Percentiles rank a stretch among this genome's conserved stretches.
Evolutionary conservation across 2,797 vertebrate genomes (phyloP).

Genomic region (Hemitrygon akajei): DNA sequence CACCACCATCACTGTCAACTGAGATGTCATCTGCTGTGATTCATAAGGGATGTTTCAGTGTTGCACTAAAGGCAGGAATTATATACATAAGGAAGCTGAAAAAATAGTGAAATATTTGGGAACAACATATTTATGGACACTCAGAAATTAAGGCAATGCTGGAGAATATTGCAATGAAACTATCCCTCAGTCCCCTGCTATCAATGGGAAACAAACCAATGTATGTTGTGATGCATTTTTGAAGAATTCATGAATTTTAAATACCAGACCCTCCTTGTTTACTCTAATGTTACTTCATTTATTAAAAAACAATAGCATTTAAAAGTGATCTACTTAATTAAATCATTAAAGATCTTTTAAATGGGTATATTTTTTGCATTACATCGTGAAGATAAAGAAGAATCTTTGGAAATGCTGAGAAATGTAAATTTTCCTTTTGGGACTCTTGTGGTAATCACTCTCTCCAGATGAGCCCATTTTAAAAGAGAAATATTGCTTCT

Average conservation of each 20-base stretch:
- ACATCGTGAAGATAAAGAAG: background rate
- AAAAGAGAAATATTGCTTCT: background rate
- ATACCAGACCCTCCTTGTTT: background rate
- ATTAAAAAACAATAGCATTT: background rate
- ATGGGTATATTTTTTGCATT: background rate
- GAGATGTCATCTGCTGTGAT: background rate
- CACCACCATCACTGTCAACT: background rate
- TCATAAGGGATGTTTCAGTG: background rate
- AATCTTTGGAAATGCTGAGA: background rate
- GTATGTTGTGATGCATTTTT: background rate
- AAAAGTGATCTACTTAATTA: conserved; percentile 19
- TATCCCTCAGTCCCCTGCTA: background rate
- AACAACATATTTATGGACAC: background rate
- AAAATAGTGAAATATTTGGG: background rate
- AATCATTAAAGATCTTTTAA: background rate
- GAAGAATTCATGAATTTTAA: background rate
- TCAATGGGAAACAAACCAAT: background rate
- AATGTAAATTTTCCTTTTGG: background rate
- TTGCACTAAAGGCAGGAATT: background rate
- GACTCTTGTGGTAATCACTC: background rate
- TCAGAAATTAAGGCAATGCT: background rate
- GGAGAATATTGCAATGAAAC: background rate
- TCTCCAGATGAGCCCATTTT: background rate
- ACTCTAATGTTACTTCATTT: background rate
- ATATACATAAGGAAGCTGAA: background rate